Conservation (phyloP, 2,888 invertebrate species). For the Serripes groenlandicus region DNA sequence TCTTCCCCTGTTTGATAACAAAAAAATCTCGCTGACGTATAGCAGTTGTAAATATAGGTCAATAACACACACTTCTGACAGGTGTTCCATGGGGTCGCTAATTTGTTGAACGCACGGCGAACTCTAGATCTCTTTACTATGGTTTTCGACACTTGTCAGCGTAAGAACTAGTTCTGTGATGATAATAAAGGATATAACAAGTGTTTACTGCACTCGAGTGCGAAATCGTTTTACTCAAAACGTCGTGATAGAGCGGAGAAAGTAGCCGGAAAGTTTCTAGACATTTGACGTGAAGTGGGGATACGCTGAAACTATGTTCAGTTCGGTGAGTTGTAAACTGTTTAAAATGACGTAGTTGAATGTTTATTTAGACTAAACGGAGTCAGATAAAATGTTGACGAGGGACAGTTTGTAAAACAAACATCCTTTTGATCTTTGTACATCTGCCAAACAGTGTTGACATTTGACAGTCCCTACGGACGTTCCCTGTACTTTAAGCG, state of each 20-base stretch:
- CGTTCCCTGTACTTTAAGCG: no score
- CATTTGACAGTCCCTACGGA: no score
- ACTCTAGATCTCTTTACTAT: not conserved
- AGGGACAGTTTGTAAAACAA: slow-evolving; percentile 4
- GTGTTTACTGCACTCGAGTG: no score
- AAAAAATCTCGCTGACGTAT: slow-evolving; percentile 22
- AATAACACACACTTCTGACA: slow-evolving; percentile 23
- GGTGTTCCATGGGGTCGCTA: slow-evolving; percentile 13
- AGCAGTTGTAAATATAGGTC: slow-evolving; percentile 6
- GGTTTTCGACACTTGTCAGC: no score
- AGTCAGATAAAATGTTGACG: slow-evolving; percentile 14
- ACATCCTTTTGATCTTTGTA: not conserved
- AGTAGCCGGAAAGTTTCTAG: not conserved
- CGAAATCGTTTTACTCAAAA: no score
- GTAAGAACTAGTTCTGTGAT: no score
- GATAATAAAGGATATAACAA: no score
- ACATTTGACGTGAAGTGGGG: not conserved
- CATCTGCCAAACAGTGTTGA: no score
- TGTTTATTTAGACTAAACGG: slow-evolving; percentile 11
- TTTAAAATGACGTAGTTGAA: slow-evolving; percentile 7
- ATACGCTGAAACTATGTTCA: not conserved
- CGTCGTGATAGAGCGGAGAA: not conserved
- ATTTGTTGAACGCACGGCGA: slow-evolving; percentile 18
- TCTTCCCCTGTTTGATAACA: slow-evolving; percentile 4
- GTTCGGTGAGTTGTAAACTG: slow-evolving; percentile 5